Evolutionary conservation across 2,888 invertebrate species (phyloP).

Genomic region (Eupeodes latifasciatus): DNA sequence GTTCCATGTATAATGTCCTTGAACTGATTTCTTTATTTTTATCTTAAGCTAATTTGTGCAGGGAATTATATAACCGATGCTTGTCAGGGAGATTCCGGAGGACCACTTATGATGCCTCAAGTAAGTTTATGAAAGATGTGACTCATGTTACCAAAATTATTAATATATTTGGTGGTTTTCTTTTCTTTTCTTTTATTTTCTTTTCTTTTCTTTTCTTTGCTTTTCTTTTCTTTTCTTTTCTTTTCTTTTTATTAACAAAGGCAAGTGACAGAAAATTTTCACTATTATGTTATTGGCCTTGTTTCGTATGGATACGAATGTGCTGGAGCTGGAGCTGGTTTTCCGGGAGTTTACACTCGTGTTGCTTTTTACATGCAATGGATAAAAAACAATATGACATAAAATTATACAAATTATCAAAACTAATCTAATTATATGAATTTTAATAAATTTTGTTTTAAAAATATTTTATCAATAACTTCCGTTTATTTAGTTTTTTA

Average conservation of each 20-base stretch:
- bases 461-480: not conserved
- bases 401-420: slow-evolving; percentile 36
- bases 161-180: not conserved
- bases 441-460: slow-evolving; percentile 21
- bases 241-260: not conserved
- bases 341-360: slow-evolving; percentile 90
- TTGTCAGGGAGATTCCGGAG: slow-evolving; percentile 84
- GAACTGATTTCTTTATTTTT: slow-evolving; percentile 29
- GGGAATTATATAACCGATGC: slow-evolving; percentile 82
- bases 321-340: slow-evolving; percentile 86
- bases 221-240: no score
- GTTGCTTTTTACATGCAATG: slow-evolving; percentile 88
- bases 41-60: slow-evolving; percentile 82
- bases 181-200: no score
- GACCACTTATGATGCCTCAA: slow-evolving; percentile 84
- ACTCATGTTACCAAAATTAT: slow-evolving; percentile 33
- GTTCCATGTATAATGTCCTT: slow-evolving; percentile 2
- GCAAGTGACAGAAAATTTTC: slow-evolving; percentile 79
- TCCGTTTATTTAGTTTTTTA: not conserved
- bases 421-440: not conserved
- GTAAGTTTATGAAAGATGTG: slow-evolving; percentile 76
- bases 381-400: slow-evolving; percentile 85
- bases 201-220: no score
- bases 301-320: slow-evolving; percentile 88
- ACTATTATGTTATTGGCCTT: slow-evolving; percentile 86